Conservation (phyloP, 2,888 invertebrate genomes). For the Ennomos fuscantarius region DNA sequence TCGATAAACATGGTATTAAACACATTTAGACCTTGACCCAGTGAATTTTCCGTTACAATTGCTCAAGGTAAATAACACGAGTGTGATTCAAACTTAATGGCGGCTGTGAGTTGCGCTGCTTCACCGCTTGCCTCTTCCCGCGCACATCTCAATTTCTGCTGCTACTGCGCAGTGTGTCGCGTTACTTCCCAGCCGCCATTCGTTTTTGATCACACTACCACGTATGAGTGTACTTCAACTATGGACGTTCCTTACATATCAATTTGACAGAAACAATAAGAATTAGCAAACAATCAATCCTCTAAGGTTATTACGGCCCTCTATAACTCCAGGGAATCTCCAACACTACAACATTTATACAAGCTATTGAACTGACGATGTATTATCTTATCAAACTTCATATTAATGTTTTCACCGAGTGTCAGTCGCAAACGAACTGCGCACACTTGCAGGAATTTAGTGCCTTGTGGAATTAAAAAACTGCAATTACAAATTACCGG, state of each 20-base stretch:
- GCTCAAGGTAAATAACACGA: slow-evolving; percentile 47
- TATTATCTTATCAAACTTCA: slow-evolving; percentile 73
- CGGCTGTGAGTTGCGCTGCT: too few species aligned
- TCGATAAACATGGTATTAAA: slow-evolving; percentile 19
- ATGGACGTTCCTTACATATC: slow-evolving; percentile 48
- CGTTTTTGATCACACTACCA: too few species aligned
- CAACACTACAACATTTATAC: slow-evolving; percentile 37
- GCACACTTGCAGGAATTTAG: slow-evolving; percentile 41
- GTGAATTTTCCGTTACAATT: slow-evolving; percentile 48
- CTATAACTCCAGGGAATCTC: slow-evolving; percentile 48
- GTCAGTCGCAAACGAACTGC: slow-evolving; percentile 52
- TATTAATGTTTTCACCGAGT: slow-evolving; percentile 62
- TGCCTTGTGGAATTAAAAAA: slow-evolving; percentile 33
- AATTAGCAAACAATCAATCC: slow-evolving; percentile 56
- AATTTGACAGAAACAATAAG: slow-evolving; percentile 43
- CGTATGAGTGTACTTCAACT: slow-evolving; percentile 35
- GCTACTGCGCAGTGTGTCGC: too few species aligned
- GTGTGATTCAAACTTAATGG: too few species aligned
- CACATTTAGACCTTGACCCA: slow-evolving; percentile 56
- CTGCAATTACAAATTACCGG: slow-evolving; percentile 24
- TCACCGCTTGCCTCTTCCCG: too few species aligned
- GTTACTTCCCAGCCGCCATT: too few species aligned
- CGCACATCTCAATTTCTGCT: too few species aligned
- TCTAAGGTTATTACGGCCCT: slow-evolving; percentile 42
- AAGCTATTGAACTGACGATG: slow-evolving; percentile 71